Evolutionary conservation across 2,888 invertebrate genomes (phyloP).

Genomic region (Thera obeliscata): DNA sequence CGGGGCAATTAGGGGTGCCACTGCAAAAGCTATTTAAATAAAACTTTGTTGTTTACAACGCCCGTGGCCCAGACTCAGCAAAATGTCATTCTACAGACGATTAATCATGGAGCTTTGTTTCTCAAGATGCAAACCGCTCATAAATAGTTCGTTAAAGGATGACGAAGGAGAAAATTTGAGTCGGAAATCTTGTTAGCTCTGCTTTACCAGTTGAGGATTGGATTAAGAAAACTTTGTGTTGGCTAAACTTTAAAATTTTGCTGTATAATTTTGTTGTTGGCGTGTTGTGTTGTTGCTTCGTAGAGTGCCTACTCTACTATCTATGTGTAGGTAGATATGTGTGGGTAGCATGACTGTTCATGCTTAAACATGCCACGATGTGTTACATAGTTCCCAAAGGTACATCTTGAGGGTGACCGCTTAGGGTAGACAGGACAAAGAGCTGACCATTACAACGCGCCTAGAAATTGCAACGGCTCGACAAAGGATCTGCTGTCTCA

Average conservation of each 20-base stretch:
- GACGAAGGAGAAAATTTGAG: conserved; percentile 40
- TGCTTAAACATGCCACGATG: conserved; percentile 14
- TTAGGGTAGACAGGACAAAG: conserved; percentile 57
- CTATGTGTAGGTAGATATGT: too few species aligned
- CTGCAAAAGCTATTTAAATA: conserved; percentile 63
- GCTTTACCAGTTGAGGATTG: conserved; percentile 27
- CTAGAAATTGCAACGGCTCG: conserved; percentile 62
- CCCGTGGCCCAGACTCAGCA: conserved; percentile 46
- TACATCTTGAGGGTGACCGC: conserved; percentile 49
- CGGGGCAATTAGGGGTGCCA: conserved; percentile 61
- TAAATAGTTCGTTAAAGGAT: conserved; percentile 58
- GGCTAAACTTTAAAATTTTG: conserved; percentile 22
- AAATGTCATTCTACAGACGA: conserved; percentile 60
- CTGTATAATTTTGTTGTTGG: conserved; percentile 9
- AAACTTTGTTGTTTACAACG: conserved; percentile 68
- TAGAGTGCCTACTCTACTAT: neutral
- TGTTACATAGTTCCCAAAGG: conserved; percentile 33
- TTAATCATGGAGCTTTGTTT: conserved; percentile 68
- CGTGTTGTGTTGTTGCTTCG: neutral
- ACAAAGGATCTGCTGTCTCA: conserved; percentile 70
- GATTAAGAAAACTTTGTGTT: conserved; percentile 23
- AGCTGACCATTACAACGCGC: conserved; percentile 54
- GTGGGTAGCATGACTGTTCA: too few species aligned
- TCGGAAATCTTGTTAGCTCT: conserved; percentile 33
- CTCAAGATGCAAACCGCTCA: conserved; percentile 60